Conservation (phyloP, 2,113 vertebrate species). For the Amblyopsis rosae region DNA sequence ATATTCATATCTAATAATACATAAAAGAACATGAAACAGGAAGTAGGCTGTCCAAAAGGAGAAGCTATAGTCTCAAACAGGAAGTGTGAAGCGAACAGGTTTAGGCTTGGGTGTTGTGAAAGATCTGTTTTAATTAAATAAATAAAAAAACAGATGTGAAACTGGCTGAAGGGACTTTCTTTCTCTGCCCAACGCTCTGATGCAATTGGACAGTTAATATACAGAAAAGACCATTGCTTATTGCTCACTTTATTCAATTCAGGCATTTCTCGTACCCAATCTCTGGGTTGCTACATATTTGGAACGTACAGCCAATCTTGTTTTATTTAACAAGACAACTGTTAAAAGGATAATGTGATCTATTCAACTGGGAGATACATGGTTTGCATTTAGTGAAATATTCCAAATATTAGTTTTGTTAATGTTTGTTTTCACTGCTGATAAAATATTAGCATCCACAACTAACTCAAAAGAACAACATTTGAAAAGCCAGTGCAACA, state of each 20-base stretch:
- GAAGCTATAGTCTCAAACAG: constrained; percentile 63
- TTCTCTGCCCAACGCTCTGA: constrained; percentile 37
- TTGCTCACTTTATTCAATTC: not conserved
- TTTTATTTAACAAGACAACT: not conserved
- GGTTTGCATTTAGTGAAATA: too few species aligned
- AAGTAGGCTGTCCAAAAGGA: constrained; percentile 66
- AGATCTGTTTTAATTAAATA: constrained; percentile 53
- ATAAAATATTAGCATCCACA: too few species aligned
- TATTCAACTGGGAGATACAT: too few species aligned
- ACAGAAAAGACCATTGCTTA: not conserved
- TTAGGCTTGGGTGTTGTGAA: constrained; percentile 61
- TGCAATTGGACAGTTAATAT: constrained; percentile 10
- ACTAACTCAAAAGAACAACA: too few species aligned
- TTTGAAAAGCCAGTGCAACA: too few species aligned
- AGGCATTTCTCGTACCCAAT: not conserved
- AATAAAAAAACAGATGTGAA: constrained; percentile 70
- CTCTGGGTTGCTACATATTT: too few species aligned
- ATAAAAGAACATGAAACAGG: constrained; percentile 60
- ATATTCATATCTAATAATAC: constrained; percentile 45
- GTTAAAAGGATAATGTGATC: too few species aligned
- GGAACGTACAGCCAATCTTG: not conserved
- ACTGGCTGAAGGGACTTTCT: constrained; percentile 67
- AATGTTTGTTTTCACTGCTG: too few species aligned
- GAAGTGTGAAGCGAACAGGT: constrained; percentile 59
- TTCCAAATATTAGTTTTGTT: too few species aligned